A percentile compares a stretch with the other conserved stretches of the same genome.
Conservation (phyloP, 2,888 invertebrate genomes). For the Catocala fraxini region DNA sequence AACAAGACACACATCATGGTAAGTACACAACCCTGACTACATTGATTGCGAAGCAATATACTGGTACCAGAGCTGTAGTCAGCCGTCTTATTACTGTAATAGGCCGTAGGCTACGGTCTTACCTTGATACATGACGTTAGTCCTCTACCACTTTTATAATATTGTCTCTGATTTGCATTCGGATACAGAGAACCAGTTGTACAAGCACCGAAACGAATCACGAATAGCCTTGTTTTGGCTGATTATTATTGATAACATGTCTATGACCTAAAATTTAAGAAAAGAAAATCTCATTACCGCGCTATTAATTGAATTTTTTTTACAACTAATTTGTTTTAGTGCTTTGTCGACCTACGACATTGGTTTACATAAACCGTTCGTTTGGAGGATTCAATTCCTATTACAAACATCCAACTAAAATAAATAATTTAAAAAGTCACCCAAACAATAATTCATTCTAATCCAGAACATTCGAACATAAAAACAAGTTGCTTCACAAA, state of each 20-base stretch:
- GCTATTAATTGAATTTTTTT: neutral
- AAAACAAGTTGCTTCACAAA: neutral
- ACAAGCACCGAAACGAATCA: neutral
- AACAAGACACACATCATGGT: neutral
- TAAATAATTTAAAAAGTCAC: too few species aligned
- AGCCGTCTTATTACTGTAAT: conserved; percentile 6
- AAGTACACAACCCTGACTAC: neutral
- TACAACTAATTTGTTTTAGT: too few species aligned
- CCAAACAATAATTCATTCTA: too few species aligned
- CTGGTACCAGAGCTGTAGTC: neutral
- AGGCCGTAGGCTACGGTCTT: conserved; percentile 8
- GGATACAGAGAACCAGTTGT: conserved; percentile 14
- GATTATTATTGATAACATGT: conserved; percentile 6
- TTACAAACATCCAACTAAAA: too few species aligned
- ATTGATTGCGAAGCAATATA: conserved; percentile 5
- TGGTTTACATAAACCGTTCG: too few species aligned
- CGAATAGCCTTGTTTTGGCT: conserved; percentile 13
- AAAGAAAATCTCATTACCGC: too few species aligned
- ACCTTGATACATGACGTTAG: conserved; percentile 25
- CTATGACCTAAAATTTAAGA: conserved; percentile 3
- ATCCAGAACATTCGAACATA: neutral
- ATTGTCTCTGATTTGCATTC: conserved; percentile 8
- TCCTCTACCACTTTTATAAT: conserved; percentile 17
- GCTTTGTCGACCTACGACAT: too few species aligned
- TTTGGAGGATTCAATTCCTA: too few species aligned